Evolutionary conservation across 2,113 vertebrate species (phyloP).

Genomic region (Centropus unirufus): DNA sequence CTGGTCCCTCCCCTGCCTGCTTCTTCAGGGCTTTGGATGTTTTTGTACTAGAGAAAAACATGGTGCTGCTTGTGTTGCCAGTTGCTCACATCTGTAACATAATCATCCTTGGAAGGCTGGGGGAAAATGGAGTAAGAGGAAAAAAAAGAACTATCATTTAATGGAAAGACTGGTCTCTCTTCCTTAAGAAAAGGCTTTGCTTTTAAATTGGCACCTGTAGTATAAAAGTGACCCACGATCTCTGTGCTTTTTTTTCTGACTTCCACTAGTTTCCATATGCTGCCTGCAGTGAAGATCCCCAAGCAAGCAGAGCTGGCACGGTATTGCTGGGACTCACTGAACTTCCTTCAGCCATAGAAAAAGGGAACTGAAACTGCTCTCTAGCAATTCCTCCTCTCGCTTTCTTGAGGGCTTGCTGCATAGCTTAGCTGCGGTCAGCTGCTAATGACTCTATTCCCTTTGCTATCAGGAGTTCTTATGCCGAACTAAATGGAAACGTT

Average conservation of each 20-base stretch:
- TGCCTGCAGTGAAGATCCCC: background rate
- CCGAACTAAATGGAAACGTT: background rate
- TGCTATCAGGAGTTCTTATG: background rate
- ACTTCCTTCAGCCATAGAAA: background rate
- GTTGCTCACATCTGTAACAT: background rate
- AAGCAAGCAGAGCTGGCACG: background rate
- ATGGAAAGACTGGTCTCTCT: background rate
- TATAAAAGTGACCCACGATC: background rate
- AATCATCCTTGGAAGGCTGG: background rate
- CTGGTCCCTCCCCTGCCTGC: background rate
- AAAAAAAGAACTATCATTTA: background rate
- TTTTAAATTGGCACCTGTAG: background rate
- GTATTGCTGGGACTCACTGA: background rate
- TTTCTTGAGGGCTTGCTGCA: background rate
- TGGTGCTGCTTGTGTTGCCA: background rate
- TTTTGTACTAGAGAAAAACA: slow-evolving; percentile 1
- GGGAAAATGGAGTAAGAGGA: background rate
- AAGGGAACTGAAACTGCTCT: background rate
- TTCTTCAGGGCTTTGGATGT: background rate
- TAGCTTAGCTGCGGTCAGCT: background rate
- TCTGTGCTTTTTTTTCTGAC: background rate
- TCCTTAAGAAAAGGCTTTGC: background rate
- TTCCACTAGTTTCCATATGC: background rate
- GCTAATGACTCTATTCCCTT: background rate
- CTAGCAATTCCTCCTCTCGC: background rate